phyloP scores from a whole-genome alignment of 2,888 invertebrate genomes.

The Limnephilus auricula region DNA sequence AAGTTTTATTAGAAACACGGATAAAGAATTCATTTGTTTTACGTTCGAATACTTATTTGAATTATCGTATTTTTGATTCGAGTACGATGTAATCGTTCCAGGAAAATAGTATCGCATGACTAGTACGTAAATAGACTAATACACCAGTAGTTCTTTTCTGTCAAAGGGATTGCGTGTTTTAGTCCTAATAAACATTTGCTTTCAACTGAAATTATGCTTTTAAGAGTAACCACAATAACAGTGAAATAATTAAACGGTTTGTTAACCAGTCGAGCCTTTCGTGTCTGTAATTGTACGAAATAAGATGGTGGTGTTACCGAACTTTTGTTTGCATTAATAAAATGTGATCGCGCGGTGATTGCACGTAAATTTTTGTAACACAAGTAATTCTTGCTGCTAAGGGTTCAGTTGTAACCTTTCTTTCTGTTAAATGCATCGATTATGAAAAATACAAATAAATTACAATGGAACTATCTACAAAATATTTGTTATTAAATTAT shows the following conservation, averaged over 20 bases:
- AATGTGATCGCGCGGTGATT: no score
- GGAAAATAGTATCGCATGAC: constrained; percentile 25
- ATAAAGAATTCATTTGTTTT: not conserved
- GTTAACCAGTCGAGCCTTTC: not conserved
- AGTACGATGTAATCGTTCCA: constrained; percentile 10
- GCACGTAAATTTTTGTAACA: no score
- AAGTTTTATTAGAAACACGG: not conserved
- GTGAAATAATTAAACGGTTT: not conserved
- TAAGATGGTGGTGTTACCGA: not conserved
- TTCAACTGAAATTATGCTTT: constrained; percentile 24
- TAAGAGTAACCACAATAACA: constrained; percentile 3
- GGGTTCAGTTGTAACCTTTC: no score
- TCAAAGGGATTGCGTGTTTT: constrained; percentile 17
- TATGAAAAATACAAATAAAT: no score
- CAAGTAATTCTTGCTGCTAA: no score
- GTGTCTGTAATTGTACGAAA: not conserved
- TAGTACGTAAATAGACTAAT: not conserved
- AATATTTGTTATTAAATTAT: no score
- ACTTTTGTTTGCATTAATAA: no score
- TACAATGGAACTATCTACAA: no score
- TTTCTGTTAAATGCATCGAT: no score
- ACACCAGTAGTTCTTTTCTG: not conserved
- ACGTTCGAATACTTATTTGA: not conserved
- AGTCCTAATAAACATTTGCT: not conserved
- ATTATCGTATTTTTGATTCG: not conserved